Percentiles rank a stretch among this genome's conserved stretches.
phyloP scores from a whole-genome alignment of 1,140 invertebrate species.

The Pseudomyrmex gracilis region DNA sequence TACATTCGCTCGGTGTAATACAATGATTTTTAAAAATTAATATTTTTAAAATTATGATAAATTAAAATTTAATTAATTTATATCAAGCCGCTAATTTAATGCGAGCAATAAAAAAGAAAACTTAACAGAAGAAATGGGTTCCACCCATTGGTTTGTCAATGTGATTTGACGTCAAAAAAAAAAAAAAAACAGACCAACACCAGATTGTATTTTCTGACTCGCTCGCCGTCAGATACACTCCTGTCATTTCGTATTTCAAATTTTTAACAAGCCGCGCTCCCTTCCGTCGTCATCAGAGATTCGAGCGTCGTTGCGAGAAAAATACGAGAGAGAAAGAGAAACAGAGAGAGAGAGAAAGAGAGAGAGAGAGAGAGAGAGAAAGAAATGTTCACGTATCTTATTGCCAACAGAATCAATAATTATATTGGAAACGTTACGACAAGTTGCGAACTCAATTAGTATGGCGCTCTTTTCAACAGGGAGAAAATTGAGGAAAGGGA shows the following conservation, averaged over 20 bases:
- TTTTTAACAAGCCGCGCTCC: slow-evolving; percentile 56
- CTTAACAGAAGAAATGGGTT: too few relatives aligned
- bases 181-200: too few relatives aligned
- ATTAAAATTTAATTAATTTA: too few relatives aligned
- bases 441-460: slow-evolving; percentile 61
- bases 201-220: too few relatives aligned
- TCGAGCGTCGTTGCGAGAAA: background rate
- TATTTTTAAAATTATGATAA: too few relatives aligned
- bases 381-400: background rate
- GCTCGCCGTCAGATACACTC: too few relatives aligned
- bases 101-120: too few relatives aligned
- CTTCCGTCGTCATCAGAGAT: background rate
- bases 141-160: too few relatives aligned
- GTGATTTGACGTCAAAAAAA: too few relatives aligned
- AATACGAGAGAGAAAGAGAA: background rate
- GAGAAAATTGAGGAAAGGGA: background rate
- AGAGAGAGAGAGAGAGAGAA: background rate
- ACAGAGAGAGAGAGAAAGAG: background rate
- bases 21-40: too few relatives aligned
- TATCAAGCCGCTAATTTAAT: too few relatives aligned
- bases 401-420: slow-evolving; percentile 20
- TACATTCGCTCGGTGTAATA: too few relatives aligned
- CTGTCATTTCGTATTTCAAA: slow-evolving; percentile 12
- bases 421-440: slow-evolving; percentile 10
- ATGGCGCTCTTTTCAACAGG: slow-evolving; percentile 18